Base-by-base conservation (phyloP, 2,113 vertebrate species). In the Gobius niger region DNA sequence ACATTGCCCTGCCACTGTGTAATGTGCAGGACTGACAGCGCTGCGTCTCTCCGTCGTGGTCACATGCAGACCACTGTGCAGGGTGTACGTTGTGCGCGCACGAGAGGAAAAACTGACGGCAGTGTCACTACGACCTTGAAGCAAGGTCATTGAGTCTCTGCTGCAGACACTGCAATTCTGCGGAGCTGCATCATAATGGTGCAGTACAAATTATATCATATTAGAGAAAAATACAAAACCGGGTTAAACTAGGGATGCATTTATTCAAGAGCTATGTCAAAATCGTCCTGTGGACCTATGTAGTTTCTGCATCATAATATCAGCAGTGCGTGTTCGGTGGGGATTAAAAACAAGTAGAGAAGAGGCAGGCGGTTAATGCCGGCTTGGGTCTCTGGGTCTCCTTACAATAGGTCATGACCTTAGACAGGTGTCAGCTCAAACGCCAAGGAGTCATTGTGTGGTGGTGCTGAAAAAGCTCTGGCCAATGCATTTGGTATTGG, bases 41-140 rank as follows among this genome's bases (percentile, higher is more conserved):
- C 40, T 63, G 70, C 62, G 10, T 19, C 51, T 13, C 67, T 74
- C 60, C 10, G 14, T 12, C 47, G 73, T 71, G 72, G 72, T 67
- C 75, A 65, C 68, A 68, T 63, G 61, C 44, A 47, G 61, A 63
- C 61, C 44, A 63, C 61, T 16, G 12, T 51, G 70, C 24, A 49
- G 77, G 77, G 52, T 73, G 60, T 73, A 66, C 47, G 76, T 62
- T 71, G 72, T 54, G 85, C 76, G 77, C 74, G 76, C 83, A 46
- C 7, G 63, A 80, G 75, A 83, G 78, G 82, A 82, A 83, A 84
- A 83, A 87, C 82, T 87, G 83, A 87, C 85, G 82, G 83, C 72
- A 70, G 88, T 85, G 90, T 91, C 91, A 92, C 63, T 89, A 86
- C 90, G 91, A 92, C 93, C 92, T 93, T 93, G 91, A 91, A 83